Base-by-base conservation (phyloP, 2,797 vertebrate genomes). In the Lindbergichthys nudifrons region DNA sequence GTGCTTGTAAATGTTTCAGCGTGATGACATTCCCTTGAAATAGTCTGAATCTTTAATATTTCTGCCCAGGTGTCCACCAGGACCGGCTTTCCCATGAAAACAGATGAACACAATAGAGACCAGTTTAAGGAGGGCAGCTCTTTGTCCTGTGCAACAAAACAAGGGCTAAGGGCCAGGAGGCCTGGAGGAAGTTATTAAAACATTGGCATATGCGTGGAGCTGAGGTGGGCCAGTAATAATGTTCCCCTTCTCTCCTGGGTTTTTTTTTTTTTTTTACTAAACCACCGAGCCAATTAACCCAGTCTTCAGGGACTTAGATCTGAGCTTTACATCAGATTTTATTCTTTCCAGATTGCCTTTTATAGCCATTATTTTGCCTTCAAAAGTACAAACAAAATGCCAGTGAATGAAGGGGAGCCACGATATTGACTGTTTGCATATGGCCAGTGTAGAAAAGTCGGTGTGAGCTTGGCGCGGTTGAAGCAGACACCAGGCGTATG, bases 311-410 rank as follows among this genome's bases (percentile, higher is more conserved):
- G 92, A 92, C 90, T 86, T 75, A 91, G 92, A 92, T 92, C 93
- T 93, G 91, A 95, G 93, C 92, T 92, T 92, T 93, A 92, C 91
- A 92, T 92, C 88, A 87, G 81, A 86, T 92, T 93, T 93, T 92
- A 92, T 93, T 92, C 91, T 74, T 93, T 94, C 93, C 92, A 93
- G 93, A 94, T 93, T 93, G 91, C 83, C 79, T 93, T 94, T 93
- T 93, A 92, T 93, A 92, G 92, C 88, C 88, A 92, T 92, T 90
- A 92, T 93, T 94, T 91, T 91, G 89, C 87, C 89, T 88, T 91
- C 91, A 93, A 92, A 93, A 92, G 91, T 90, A 94, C 93, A 93
- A 94, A 93, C 91, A 93, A 93, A 93, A 93, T 93, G 93, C 93
- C 93, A 91, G 89, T 84, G 87, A 90, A 89, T 83, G 87, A 92